A percentile compares a stretch with the other conserved stretches of the same genome.
These are phyloP conservation scores for Craterocephalus amniculus DNA, from an alignment of 2,797 vertebrate genomes.

Conservation along the genomic window DNA sequence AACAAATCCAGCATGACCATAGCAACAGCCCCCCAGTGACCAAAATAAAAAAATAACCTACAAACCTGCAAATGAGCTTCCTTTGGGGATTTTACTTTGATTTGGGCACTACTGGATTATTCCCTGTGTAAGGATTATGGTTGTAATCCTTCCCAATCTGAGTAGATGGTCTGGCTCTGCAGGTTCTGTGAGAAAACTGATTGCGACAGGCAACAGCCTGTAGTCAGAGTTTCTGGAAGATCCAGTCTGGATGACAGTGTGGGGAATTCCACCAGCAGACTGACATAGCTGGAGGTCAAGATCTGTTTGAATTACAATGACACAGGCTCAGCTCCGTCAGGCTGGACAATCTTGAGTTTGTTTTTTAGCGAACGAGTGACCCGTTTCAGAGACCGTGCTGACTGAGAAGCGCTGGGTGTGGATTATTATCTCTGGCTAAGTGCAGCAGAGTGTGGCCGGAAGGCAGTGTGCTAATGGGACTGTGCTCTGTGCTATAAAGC, in stretches of 20 bases:
- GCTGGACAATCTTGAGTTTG: constrained; percentile 35
- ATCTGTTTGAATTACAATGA: constrained; percentile 60
- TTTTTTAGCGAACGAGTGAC: constrained; percentile 50
- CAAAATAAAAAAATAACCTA: constrained; percentile 5
- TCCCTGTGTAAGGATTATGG: constrained; percentile 81
- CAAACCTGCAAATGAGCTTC: constrained; percentile 65
- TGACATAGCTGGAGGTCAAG: constrained; percentile 67
- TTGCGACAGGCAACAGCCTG: constrained; percentile 79
- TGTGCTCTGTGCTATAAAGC: constrained; percentile 63
- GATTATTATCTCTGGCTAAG: constrained; percentile 62
- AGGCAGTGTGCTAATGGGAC: constrained; percentile 73
- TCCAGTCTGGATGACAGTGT: constrained; percentile 40
- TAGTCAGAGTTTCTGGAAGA: constrained; percentile 61
- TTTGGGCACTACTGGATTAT: constrained; percentile 85
- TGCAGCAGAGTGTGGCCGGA: constrained; percentile 73
- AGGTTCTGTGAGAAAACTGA: constrained; percentile 65
- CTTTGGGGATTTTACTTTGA: constrained; percentile 67
- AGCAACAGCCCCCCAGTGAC: constrained; percentile 63
- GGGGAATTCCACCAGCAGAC: constrained; percentile 63
- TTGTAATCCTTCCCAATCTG: constrained; percentile 82
- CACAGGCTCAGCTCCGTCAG: constrained; percentile 28
- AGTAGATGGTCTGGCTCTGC: constrained; percentile 70
- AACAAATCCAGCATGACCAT: constrained; percentile 55
- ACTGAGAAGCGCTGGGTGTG: constrained; percentile 42
- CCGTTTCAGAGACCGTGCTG: constrained; percentile 40